These are phyloP conservation scores for Tauraco erythrolophus DNA, from an alignment of 2,113 vertebrate species.

Conservation along the genomic window DNA sequence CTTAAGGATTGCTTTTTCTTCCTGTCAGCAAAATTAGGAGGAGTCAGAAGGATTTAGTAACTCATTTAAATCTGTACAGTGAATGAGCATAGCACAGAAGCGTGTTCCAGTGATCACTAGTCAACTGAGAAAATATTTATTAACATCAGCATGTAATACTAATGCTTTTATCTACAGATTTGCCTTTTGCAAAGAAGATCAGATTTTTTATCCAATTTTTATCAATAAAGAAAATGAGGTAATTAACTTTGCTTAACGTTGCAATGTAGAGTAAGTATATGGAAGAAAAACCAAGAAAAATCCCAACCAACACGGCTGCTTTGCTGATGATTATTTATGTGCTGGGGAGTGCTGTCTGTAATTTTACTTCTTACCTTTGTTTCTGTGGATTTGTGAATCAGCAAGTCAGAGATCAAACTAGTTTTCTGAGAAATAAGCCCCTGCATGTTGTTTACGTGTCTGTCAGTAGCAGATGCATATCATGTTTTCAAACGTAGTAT, in stretches of 20 bases:
- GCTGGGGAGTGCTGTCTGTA: not conserved
- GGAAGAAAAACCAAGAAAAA: not conserved
- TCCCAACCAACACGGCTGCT: not conserved
- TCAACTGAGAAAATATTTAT: not conserved
- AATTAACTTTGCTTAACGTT: not conserved
- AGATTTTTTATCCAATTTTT: not conserved
- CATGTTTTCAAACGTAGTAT: not conserved
- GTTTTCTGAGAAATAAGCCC: not conserved
- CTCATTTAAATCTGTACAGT: not conserved
- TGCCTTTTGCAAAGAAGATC: not conserved
- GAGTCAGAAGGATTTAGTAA: not conserved
- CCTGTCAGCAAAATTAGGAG: not conserved
- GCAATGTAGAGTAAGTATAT: not conserved
- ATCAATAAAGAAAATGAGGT: not conserved
- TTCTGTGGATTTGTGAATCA: not conserved
- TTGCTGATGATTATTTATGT: not conserved
- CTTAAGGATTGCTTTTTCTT: not conserved
- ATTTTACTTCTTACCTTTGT: not conserved
- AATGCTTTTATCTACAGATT: not conserved
- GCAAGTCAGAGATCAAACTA: not conserved
- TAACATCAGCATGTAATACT: not conserved
- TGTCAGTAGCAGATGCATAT: not conserved
- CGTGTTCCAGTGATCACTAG: not conserved
- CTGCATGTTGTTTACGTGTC: not conserved
- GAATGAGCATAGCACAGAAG: not conserved